These are phyloP conservation scores for Sinhomidia bicolor DNA, from an alignment of 2,888 invertebrate species.

Conservation along the genomic window DNA sequence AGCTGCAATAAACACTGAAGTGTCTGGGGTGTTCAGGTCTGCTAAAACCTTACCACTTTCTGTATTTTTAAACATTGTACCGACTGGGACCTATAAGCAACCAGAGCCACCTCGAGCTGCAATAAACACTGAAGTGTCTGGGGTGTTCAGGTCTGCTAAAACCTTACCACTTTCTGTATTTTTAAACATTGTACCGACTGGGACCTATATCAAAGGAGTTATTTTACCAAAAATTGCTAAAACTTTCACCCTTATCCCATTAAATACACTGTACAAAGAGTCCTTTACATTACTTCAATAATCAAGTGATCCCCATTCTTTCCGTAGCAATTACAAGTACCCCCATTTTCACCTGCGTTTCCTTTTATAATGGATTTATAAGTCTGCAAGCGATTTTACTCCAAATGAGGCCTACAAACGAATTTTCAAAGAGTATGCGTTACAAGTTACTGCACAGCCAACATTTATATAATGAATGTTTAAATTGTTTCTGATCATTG, in stretches of 20 bases:
- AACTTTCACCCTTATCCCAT: too few relatives aligned
- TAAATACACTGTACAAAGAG: too few relatives aligned
- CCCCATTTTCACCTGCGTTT: slow-evolving; percentile 88
- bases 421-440: background rate
- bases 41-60: slow-evolving; percentile 85
- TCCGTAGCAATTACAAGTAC: slow-evolving; percentile 90
- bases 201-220: background rate
- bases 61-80: slow-evolving; percentile 82
- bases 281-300: slow-evolving; percentile 85
- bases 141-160: slow-evolving; percentile 86
- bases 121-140: slow-evolving; percentile 88
- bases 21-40: slow-evolving; percentile 84
- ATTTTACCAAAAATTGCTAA: too few relatives aligned
- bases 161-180: slow-evolving; percentile 83
- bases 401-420: slow-evolving; percentile 85
- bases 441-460: background rate
- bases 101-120: slow-evolving; percentile 98
- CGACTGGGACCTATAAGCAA: slow-evolving; percentile 86
- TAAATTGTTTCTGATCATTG: too few relatives aligned
- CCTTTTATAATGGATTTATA: slow-evolving; percentile 86
- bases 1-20: slow-evolving; percentile 93
- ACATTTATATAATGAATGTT: too few relatives aligned
- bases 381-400: slow-evolving; percentile 87
- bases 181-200: slow-evolving; percentile 83
- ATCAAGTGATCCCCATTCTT: slow-evolving; percentile 89